These are phyloP conservation scores for Oxytorus armatus DNA, from an alignment of 2,888 invertebrate species.

Conservation along the genomic window DNA sequence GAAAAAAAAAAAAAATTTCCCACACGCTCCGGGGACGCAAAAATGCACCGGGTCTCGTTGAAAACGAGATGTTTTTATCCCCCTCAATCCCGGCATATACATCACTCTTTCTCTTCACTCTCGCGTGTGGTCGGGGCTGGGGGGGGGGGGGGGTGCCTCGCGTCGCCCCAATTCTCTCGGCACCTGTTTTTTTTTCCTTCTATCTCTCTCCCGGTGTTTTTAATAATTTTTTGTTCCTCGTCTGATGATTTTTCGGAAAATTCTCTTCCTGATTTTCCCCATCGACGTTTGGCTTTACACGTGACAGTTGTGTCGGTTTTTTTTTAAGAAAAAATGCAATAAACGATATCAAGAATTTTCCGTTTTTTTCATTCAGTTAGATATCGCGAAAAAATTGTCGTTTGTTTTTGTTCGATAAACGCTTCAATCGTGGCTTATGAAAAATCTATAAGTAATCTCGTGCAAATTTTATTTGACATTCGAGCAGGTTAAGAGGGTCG, in stretches of 20 bases:
- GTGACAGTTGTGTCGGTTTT: neutral
- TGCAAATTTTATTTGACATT: neutral
- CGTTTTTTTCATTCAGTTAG: no score
- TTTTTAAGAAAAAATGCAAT: neutral
- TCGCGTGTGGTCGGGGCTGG: slow-evolving; percentile 16
- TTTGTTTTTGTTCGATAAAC: no score
- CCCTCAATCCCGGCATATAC: slow-evolving; percentile 36
- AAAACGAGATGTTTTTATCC: slow-evolving; percentile 67
- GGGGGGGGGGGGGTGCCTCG: neutral
- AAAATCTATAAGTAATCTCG: neutral
- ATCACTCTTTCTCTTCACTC: slow-evolving; percentile 29
- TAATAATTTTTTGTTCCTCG: neutral
- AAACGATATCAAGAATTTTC: no score
- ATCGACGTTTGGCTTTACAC: neutral
- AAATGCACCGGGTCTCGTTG: slow-evolving; percentile 56
- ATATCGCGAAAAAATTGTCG: no score
- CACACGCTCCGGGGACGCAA: slow-evolving; percentile 63
- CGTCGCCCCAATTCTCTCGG: slow-evolving; percentile 59
- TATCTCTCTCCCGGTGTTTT: slow-evolving; percentile 19
- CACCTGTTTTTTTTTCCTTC: slow-evolving; percentile 6
- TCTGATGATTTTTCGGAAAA: slow-evolving; percentile 52
- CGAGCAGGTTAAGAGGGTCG: no score
- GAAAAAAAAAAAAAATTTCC: slow-evolving; percentile 54
- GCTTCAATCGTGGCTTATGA: no score
- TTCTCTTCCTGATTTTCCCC: slow-evolving; percentile 34